Base-by-base conservation (phyloP, 2,113 vertebrate species). In the Peromyscus polionotus region DNA sequence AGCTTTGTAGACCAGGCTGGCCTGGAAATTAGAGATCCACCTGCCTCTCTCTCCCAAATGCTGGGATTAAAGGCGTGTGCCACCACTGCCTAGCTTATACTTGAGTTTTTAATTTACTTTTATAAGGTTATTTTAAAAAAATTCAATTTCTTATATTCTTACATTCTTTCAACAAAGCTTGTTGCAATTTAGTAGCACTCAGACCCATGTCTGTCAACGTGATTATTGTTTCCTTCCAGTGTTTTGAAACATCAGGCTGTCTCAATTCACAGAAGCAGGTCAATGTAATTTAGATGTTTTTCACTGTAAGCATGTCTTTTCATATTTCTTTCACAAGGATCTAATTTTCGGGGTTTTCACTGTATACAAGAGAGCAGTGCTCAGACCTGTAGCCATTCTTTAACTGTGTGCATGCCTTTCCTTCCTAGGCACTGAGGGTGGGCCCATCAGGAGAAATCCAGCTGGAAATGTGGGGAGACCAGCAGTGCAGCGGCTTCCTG, bases 401-500 rank as follows among this genome's bases (percentile, higher is more conserved):
- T 67, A 83, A 65, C 9, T 67, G 31, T 84, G 31, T 48, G 13
- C 31, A 0, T 2, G 5, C 19, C 28, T 42, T 19, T 80, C 89
- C 93, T 51, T n/a, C 31, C 1, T 95, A 99, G 99, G 97, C 97
- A 99, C 99, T 0, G 99, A 99, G 85, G 99, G 98, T 16, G 98
- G 98, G 42, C 99, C 99, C 13, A 99, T 99, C 90, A 98, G 99
- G 91, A 99, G 99, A 97, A 99, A 99, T 95, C 99, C 99, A 8
- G 99, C 99, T 0, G 99, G 99, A 76, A 99, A 99, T 28, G 98
- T 99, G 86, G 99, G 99, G n/a, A 98, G 99, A 33, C 99, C 99
- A 13, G 99, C 99, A 99, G 99, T 99, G 88, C 99, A 99, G 97
- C 99, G 99, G 63, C 99, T 99, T 24, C 99, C 99, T 12, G 99